phyloP scores from a whole-genome alignment of 2,888 invertebrate species.

The Margaritifera margaritifera region DNA sequence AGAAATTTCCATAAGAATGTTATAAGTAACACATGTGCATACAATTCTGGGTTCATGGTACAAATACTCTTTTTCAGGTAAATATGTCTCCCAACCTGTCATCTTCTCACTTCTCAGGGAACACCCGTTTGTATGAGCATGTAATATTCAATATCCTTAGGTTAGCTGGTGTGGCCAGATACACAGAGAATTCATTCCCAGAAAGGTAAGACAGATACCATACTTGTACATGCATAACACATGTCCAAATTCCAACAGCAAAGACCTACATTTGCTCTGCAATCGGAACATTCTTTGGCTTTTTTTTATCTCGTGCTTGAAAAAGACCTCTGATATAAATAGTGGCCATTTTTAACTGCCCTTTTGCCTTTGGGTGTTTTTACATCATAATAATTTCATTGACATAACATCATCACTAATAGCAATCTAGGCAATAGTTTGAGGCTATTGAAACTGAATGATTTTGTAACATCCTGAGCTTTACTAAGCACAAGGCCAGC shows the following conservation, averaged over 20 bases:
- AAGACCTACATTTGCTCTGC: background rate
- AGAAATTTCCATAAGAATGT: too few species aligned
- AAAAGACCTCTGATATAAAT: too few species aligned
- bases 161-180: constrained; percentile 81
- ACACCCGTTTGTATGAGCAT: constrained; percentile 90
- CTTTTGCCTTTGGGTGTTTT: background rate
- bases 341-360: background rate
- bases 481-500: too few species aligned
- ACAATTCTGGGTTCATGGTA: too few species aligned
- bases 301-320: too few species aligned
- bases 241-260: background rate
- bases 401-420: too few species aligned
- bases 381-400: too few species aligned
- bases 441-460: too few species aligned
- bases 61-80: constrained; percentile 75
- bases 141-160: constrained; percentile 88
- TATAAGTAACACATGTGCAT: too few species aligned
- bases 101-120: constrained; percentile 92
- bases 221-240: background rate
- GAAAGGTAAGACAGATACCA: constrained; percentile 36
- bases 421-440: too few species aligned
- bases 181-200: constrained; percentile 37
- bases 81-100: constrained; percentile 99
- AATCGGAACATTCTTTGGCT: too few species aligned
- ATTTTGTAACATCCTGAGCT: too few species aligned